Base-by-base conservation (phyloP, 2,113 vertebrate species). In the Telmatochromis brichardi region DNA sequence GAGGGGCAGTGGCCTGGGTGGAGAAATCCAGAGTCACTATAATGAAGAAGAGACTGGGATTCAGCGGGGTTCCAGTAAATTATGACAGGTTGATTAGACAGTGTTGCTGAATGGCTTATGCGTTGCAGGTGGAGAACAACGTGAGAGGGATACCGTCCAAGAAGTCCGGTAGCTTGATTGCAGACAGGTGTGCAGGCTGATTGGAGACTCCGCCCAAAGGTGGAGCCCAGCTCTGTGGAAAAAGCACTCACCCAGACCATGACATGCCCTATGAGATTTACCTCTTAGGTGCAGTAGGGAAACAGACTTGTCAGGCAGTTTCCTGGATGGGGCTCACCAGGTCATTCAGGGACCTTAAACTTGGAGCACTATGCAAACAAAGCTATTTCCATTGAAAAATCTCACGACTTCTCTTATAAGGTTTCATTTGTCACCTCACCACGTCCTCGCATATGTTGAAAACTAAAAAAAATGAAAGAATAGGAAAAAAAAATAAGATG, bases 401-500 rank as follows among this genome's bases (percentile, higher is more conserved):
- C 5, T 73, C 21, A 21, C 2, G 0, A 26, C 68, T 45, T 73
- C 8, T 17, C 21, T 73, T 45, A 42, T 21, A 40, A 71, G 35
- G 63, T 42, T 71, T 71, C 5, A 9, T 40, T 9, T 42, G n/a
- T 71, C 68, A 23, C 12, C 37, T 45, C n/a, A 73, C 13, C 40
- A 7, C 21, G 40, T 45, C 63, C 65, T 73, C 4, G 1, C 5
- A 45, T 73, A 26, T 23, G 37, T 45, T 73, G 21, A 45, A 26
- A 10, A 37, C 33, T 1, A 23, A 40, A 71, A 68, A 40, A 6
- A 1, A 3, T 0, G 0, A 68, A 40, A 13, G 3, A 68, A 14
- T 9, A 45, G 8, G 40, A 17, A 26, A 73, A 26, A 73, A 42
- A 15, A 42, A 26, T 9, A 71, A 71, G 5, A 71, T 71, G 37